These are phyloP conservation scores for Smittia sp. DNA, from an alignment of 2,888 invertebrate genomes.

Conservation along the genomic window DNA sequence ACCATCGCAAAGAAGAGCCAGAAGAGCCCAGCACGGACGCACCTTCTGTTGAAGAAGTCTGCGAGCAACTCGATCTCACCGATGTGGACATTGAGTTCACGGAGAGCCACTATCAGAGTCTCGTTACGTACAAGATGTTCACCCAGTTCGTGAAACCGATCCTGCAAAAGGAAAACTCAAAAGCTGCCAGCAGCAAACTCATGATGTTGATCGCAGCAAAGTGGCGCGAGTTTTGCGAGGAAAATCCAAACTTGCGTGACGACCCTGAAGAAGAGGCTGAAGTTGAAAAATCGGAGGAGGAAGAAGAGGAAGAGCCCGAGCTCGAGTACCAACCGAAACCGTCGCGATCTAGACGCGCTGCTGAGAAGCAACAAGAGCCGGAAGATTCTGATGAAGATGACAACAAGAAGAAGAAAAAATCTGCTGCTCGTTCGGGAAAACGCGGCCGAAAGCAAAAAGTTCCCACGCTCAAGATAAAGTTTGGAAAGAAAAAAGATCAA, in stretches of 20 bases:
- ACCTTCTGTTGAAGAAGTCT: slow-evolving; percentile 90
- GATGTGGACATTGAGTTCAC: slow-evolving; percentile 89
- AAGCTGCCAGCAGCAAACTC: slow-evolving; percentile 84
- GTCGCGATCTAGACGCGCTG: slow-evolving; percentile 45
- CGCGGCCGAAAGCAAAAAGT: slow-evolving; percentile 81
- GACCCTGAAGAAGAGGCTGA: slow-evolving; percentile 51
- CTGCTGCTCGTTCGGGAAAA: slow-evolving; percentile 67
- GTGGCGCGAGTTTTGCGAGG: slow-evolving; percentile 91
- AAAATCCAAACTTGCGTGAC: slow-evolving; percentile 69
- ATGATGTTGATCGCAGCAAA: slow-evolving; percentile 97
- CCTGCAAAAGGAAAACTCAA: slow-evolving; percentile 89
- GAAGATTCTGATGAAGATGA: slow-evolving; percentile 62
- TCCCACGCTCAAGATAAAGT: slow-evolving; percentile 92
- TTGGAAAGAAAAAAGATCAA: slow-evolving; percentile 84
- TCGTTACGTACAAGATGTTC: slow-evolving; percentile 91
- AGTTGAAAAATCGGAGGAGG: not conserved
- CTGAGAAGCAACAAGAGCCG: slow-evolving; percentile 61
- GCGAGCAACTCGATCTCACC: slow-evolving; percentile 81
- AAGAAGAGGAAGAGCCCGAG: slow-evolving; percentile 44
- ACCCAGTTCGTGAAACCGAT: slow-evolving; percentile 91
- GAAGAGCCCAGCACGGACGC: slow-evolving; percentile 60
- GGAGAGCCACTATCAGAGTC: slow-evolving; percentile 84
- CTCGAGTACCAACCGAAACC: slow-evolving; percentile 45
- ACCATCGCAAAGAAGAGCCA: slow-evolving; percentile 52
- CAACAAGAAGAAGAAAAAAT: slow-evolving; percentile 56